phyloP scores from a whole-genome alignment of 64 coral and sea anemone genomes.

The Dendronephthya gigantea region DNA sequence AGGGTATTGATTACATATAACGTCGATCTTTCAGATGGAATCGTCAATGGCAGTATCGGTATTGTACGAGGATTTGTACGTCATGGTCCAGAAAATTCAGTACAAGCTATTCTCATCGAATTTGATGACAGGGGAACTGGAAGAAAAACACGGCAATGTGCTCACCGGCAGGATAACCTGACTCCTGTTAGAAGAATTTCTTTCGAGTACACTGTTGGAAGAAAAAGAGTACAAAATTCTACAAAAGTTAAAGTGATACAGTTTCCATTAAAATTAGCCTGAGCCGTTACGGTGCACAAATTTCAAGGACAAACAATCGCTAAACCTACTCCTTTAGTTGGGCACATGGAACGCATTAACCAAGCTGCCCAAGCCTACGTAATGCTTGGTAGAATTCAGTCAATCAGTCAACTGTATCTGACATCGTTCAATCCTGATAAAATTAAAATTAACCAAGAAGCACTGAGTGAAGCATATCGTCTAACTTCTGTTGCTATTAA shows the following conservation, averaged over 20 bases:
- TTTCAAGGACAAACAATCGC: not conserved
- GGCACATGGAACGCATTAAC: not conserved
- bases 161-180: not conserved
- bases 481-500: not conserved
- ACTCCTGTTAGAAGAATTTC: not conserved
- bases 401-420: not conserved
- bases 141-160: not conserved
- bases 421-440: not conserved
- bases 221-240: not conserved
- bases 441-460: not conserved
- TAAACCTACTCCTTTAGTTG: not conserved
- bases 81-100: not conserved
- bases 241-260: not conserved
- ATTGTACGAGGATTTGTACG: not conserved
- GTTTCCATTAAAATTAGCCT: not conserved
- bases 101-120: constrained; percentile 8
- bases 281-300: no score
- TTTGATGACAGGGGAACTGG: not conserved
- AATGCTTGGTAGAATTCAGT: not conserved
- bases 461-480: not conserved
- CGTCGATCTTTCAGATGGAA: constrained; percentile 8
- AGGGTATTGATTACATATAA: constrained; percentile 5
- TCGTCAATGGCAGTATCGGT: not conserved
- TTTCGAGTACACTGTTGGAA: not conserved
- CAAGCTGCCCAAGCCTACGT: not conserved